These are phyloP conservation scores for Drosophila vallismaia DNA, from an alignment of 2,888 invertebrate species.

Conservation along the genomic window DNA sequence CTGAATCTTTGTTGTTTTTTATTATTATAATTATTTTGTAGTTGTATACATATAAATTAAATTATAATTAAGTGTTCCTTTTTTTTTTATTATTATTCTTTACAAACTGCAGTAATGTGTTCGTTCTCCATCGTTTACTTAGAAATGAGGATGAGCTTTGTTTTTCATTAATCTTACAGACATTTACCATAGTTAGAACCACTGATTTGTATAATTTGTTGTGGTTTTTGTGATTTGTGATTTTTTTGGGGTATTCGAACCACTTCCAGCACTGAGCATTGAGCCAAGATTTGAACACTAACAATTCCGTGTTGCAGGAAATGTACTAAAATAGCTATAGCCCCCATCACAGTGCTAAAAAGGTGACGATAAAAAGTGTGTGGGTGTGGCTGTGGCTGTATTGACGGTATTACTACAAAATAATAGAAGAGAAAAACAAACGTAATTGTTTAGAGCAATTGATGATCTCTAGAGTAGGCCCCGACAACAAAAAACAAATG, in stretches of 20 bases:
- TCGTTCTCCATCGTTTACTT: constrained; percentile 47
- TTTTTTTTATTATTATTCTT: constrained; percentile 32
- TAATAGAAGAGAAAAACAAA: constrained; percentile 18
- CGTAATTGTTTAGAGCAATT: constrained; percentile 50
- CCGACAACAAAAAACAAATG: constrained; percentile 57
- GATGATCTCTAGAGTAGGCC: constrained; percentile 32
- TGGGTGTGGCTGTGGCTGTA: constrained; percentile 1
- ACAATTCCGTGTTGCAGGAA: constrained; percentile 67
- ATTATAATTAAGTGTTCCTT: constrained; percentile 63
- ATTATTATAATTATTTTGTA: constrained; percentile 67
- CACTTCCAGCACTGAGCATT: constrained; percentile 68
- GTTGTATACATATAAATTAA: constrained; percentile 70
- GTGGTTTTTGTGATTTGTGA: not conserved
- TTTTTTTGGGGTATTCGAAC: constrained; percentile 29
- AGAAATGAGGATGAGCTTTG: constrained; percentile 66
- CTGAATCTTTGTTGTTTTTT: constrained; percentile 53
- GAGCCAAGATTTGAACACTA: constrained; percentile 77
- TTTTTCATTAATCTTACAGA: constrained; percentile 39
- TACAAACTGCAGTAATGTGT: constrained; percentile 47
- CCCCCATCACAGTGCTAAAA: constrained; percentile 62
- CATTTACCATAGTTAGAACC: constrained; percentile 36
- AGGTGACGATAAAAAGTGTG: constrained; percentile 4
- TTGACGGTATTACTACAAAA: constrained; percentile 27
- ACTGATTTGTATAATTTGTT: constrained; percentile 21
- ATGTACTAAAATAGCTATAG: constrained; percentile 72